Evolutionary conservation across 2,797 vertebrate species (phyloP).

Genomic region (Graptemys geographica): DNA sequence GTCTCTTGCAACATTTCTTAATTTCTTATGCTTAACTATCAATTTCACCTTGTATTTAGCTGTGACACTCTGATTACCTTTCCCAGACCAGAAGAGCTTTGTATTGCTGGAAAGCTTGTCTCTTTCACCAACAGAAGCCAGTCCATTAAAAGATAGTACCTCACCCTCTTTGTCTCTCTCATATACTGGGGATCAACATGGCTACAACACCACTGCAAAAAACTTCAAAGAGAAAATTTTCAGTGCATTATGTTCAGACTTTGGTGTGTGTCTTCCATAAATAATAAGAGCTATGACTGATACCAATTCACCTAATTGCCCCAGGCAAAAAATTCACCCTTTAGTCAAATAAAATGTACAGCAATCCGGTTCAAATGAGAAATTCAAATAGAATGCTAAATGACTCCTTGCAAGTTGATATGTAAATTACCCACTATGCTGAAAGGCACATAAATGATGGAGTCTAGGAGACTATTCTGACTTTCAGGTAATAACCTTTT

Average conservation of each 20-base stretch:
- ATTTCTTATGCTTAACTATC: not conserved
- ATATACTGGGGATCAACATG: not conserved
- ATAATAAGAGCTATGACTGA: not conserved
- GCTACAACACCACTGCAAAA: not conserved
- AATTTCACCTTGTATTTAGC: not conserved
- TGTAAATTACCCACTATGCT: not conserved
- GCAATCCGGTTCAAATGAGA: not conserved
- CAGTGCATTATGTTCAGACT: not conserved
- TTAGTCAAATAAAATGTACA: conserved; percentile 33
- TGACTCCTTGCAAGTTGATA: not conserved
- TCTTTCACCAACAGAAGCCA: not conserved
- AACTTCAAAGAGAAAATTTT: not conserved
- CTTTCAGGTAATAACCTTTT: not conserved
- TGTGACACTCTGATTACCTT: not conserved
- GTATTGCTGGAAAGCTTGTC: not conserved
- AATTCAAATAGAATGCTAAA: not conserved
- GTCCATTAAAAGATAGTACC: not conserved
- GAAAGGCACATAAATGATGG: not conserved
- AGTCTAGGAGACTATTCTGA: not conserved
- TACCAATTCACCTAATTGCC: not conserved
- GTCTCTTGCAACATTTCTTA: not conserved
- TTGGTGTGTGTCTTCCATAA: not conserved
- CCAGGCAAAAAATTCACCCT: not conserved
- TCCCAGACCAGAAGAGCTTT: not conserved
- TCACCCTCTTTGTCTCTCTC: not conserved